These are phyloP conservation scores for Carlito syrichta DNA, from an alignment of 2,113 vertebrate species.

Conservation along the genomic window DNA sequence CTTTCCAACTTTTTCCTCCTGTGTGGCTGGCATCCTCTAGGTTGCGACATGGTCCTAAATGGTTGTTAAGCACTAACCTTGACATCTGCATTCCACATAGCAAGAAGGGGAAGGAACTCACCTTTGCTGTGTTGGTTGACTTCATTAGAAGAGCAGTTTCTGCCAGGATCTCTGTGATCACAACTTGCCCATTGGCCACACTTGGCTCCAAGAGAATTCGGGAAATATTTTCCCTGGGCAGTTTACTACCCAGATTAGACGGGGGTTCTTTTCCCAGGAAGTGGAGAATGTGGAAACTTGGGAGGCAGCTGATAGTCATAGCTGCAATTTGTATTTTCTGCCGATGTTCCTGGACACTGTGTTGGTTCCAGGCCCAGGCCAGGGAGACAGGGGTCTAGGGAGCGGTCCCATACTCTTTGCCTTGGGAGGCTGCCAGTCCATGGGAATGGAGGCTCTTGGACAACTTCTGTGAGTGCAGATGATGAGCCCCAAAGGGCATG, in stretches of 20 bases:
- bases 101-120: too few species aligned
- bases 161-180: not conserved
- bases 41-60: not conserved
- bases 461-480: not conserved
- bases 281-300: not conserved
- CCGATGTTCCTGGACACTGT: not conserved
- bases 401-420: not conserved
- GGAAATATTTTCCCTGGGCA: not conserved
- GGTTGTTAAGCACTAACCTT: not conserved
- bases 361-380: not conserved
- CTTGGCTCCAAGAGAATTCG: not conserved
- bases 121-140: not conserved
- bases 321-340: not conserved
- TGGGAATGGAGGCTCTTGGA: too few species aligned
- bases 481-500: rapidly evolving
- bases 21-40: not conserved
- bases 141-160: not conserved
- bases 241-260: not conserved
- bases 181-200: not conserved
- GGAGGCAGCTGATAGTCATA: not conserved
- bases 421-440: too few species aligned
- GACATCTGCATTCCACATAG: not conserved
- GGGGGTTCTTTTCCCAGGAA: not conserved
- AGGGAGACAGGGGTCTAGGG: not conserved
- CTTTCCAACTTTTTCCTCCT: not conserved